phyloP scores from a whole-genome alignment of 2,113 vertebrate genomes.

The Carassius gibelio region DNA sequence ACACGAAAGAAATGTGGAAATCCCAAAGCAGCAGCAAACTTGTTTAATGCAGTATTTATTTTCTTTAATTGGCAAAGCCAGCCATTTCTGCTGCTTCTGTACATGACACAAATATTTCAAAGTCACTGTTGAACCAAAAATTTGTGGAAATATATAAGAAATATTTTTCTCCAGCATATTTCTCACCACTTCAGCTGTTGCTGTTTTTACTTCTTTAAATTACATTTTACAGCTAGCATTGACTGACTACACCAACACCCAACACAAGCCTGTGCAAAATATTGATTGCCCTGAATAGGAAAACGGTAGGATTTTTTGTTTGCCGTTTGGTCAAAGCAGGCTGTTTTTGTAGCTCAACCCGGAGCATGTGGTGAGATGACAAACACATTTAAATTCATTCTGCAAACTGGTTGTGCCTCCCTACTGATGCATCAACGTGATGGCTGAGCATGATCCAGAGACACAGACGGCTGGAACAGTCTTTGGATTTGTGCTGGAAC shows the following conservation, averaged over 20 bases:
- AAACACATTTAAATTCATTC: conserved; percentile 41
- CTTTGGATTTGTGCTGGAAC: conserved; percentile 16
- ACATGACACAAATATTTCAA: neutral
- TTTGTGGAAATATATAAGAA: neutral
- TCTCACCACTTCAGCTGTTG: neutral
- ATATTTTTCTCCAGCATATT: neutral
- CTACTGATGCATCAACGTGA: conserved; percentile 15
- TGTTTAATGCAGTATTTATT: neutral
- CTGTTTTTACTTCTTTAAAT: neutral
- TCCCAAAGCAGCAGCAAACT: neutral
- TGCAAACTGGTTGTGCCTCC: conserved; percentile 5
- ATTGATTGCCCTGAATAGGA: conserved; percentile 54
- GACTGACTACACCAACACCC: neutral
- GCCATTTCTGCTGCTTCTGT: neutral
- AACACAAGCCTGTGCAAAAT: neutral
- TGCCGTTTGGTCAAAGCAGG: too few relatives aligned
- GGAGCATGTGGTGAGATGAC: conserved; percentile 18
- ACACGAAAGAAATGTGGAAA: neutral
- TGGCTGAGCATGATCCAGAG: neutral
- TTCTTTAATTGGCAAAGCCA: neutral
- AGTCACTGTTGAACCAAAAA: neutral
- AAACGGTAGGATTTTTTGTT: conserved; percentile 21
- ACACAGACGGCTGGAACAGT: conserved; percentile 22
- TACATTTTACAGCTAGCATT: neutral
- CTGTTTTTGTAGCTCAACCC: conserved; percentile 16